Percentiles rank a stretch among this genome's conserved stretches.
phyloP scores from a whole-genome alignment of 1,140 invertebrate genomes.

The Calephelis nemesis region DNA sequence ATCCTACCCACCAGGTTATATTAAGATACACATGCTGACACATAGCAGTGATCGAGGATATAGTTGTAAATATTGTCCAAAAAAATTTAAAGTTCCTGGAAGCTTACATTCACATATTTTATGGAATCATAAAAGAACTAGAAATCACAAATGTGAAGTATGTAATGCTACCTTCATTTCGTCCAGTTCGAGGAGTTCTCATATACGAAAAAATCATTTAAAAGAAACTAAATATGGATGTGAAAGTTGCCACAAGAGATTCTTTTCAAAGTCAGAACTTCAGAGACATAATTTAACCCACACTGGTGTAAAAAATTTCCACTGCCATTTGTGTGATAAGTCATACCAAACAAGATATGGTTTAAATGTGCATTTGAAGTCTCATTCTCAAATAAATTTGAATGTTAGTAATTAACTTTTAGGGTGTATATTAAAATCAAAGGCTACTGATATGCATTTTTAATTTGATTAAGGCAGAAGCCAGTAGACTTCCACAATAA shows the following conservation, averaged over 20 bases:
- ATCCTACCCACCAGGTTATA: slow-evolving; percentile 71
- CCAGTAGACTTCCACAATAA: too few species aligned
- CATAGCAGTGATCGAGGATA: slow-evolving; percentile 65
- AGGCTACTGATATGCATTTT: too few species aligned
- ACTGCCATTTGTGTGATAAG: slow-evolving; percentile 72
- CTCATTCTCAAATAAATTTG: slow-evolving; percentile 45
- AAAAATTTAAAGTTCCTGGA: slow-evolving; percentile 72
- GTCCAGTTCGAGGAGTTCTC: slow-evolving; percentile 65
- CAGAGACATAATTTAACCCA: slow-evolving; percentile 70
- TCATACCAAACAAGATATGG: slow-evolving; percentile 75
- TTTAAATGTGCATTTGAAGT: slow-evolving; percentile 72
- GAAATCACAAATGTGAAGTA: slow-evolving; percentile 69
- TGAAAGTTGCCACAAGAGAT: slow-evolving; percentile 67
- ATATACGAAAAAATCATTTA: slow-evolving; percentile 71
- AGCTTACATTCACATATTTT: slow-evolving; percentile 70
- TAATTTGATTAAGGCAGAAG: too few species aligned
- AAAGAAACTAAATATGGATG: slow-evolving; percentile 75
- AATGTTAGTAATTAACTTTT: slow-evolving; percentile 26
- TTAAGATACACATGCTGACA: slow-evolving; percentile 71
- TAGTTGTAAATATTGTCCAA: slow-evolving; percentile 72
- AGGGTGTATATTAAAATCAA: too few species aligned
- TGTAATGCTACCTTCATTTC: slow-evolving; percentile 73
- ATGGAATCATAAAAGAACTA: slow-evolving; percentile 73
- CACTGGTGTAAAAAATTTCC: slow-evolving; percentile 71
- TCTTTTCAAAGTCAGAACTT: slow-evolving; percentile 70